Evolutionary conservation across 2,888 invertebrate genomes (phyloP).

Genomic region (Plutella xylostella): DNA sequence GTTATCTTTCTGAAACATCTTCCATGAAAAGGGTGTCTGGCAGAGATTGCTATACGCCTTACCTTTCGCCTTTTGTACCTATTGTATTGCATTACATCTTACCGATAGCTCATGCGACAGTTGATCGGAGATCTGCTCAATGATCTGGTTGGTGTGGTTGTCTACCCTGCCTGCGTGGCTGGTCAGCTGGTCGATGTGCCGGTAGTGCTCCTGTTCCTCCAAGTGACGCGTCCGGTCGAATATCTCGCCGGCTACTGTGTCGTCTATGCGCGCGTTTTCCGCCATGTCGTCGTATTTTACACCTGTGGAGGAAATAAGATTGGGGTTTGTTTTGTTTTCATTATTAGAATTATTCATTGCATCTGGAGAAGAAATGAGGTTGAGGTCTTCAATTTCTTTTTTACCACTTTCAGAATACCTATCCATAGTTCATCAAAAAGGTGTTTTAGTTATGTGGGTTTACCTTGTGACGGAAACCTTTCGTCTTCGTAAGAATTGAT

Average conservation of each 20-base stretch:
- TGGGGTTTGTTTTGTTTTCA: too few species aligned
- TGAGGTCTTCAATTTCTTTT: too few species aligned
- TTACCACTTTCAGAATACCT: too few species aligned
- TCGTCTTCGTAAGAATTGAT: conserved; percentile 51
- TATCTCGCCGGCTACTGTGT: conserved; percentile 46
- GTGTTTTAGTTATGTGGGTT: too few species aligned
- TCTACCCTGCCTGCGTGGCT: conserved; percentile 48
- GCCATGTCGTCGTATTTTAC: conserved; percentile 32
- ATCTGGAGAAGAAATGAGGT: too few species aligned
- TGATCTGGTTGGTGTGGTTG: conserved; percentile 51
- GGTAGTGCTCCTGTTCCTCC: conserved; percentile 41
- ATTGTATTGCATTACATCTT: too few species aligned
- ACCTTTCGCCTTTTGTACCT: too few species aligned
- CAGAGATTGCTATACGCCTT: too few species aligned
- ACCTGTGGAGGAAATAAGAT: conserved; percentile 24
- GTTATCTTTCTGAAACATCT: too few species aligned
- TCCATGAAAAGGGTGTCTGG: too few species aligned
- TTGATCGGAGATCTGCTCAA: conserved; percentile 47
- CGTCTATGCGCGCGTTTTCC: conserved; percentile 44
- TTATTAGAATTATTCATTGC: too few species aligned
- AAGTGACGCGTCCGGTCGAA: conserved; percentile 40
- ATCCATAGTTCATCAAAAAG: too few species aligned
- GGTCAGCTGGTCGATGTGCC: conserved; percentile 37
- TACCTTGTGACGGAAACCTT: conserved; percentile 58
- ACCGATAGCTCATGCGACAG: conserved; percentile 43